Evolutionary conservation across 2,797 vertebrate species (phyloP).

Genomic region (Nyctalus aviator): DNA sequence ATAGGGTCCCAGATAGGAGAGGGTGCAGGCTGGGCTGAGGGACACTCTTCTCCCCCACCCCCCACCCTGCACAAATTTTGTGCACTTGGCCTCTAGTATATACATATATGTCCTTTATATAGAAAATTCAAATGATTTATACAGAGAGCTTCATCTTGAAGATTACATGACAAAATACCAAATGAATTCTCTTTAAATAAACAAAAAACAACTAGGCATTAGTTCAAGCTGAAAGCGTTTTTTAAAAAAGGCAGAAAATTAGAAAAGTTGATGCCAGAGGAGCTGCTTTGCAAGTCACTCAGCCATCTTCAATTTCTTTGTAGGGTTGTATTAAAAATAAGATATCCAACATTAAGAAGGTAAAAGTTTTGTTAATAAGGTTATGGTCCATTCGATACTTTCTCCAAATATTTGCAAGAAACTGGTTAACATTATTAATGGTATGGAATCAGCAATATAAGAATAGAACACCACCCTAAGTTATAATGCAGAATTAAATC

Average conservation of each 20-base stretch:
- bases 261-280: neutral
- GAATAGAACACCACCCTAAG: neutral
- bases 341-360: neutral
- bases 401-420: conserved; percentile 4
- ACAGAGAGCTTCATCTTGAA: neutral
- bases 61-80: no score
- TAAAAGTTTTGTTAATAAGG: neutral
- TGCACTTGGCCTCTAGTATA: no score
- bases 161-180: neutral
- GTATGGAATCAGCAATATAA: neutral
- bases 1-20: no score
- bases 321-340: neutral
- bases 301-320: neutral
- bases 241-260: neutral
- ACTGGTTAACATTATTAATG: neutral
- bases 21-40: no score
- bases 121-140: neutral
- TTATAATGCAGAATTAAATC: neutral
- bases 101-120: neutral
- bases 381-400: neutral
- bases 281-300: neutral
- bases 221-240: conserved; percentile 2
- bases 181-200: neutral
- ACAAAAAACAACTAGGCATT: neutral
- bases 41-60: no score